Percentiles rank a stretch among this genome's conserved stretches.
Conservation (phyloP, 2,888 invertebrate species). For the Chymomyza amoena region DNA sequence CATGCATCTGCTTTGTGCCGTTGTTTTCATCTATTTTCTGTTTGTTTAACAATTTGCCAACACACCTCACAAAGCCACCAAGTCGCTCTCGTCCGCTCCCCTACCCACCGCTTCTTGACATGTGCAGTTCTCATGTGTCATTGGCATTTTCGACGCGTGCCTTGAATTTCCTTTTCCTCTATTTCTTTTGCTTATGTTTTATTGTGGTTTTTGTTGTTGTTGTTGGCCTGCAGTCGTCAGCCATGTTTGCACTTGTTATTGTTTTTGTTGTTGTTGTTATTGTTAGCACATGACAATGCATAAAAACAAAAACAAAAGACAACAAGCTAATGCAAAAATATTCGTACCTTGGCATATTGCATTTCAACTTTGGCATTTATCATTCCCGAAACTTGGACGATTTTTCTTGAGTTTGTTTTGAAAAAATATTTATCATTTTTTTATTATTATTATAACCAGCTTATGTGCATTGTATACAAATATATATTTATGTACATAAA, state of each 20-base stretch:
- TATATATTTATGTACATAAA: too few relatives aligned
- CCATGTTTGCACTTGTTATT: conserved; percentile 8
- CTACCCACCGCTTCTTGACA: conserved; percentile 22
- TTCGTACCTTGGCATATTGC: too few relatives aligned
- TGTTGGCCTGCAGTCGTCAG: conserved; percentile 1
- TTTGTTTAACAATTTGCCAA: conserved; percentile 51
- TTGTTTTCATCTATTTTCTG: conserved; percentile 45
- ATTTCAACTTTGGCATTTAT: neutral
- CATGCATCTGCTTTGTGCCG: too few relatives aligned
- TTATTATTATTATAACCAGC: neutral
- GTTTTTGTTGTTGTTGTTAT: conserved; percentile 30
- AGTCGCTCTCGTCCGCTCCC: neutral
- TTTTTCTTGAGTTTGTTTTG: neutral
- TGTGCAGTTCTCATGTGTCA: conserved; percentile 38
- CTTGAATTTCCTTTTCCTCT: neutral
- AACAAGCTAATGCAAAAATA: neutral
- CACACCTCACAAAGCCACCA: neutral
- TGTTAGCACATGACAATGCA: conserved; percentile 53
- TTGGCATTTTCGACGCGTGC: neutral
- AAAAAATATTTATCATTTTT: neutral
- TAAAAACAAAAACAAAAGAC: neutral
- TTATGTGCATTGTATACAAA: too few relatives aligned
- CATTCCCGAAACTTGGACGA: neutral
- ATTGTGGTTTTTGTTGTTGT: conserved; percentile 23
- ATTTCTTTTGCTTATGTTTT: conserved; percentile 17